Evolutionary conservation across 2,888 invertebrate species (phyloP).

Genomic region (Drosophila eohydei): DNA sequence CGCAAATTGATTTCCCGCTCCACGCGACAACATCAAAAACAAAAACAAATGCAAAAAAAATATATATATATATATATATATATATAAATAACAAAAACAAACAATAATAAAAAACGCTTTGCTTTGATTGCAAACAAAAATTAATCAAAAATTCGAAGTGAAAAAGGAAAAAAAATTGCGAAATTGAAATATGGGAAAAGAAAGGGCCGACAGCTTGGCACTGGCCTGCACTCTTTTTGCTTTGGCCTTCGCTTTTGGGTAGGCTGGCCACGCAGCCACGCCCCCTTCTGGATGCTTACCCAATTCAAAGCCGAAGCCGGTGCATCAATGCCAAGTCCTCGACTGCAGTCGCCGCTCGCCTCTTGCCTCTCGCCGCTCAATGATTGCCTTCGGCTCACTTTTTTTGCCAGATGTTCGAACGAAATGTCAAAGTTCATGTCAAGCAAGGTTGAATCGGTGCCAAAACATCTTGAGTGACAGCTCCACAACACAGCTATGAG

Average conservation of each 20-base stretch:
- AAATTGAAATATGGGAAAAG: slow-evolving; percentile 13
- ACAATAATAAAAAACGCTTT: slow-evolving; percentile 18
- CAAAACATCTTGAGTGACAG: background rate
- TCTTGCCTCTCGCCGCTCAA: background rate
- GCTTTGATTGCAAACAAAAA: slow-evolving; percentile 39
- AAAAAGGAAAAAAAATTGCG: slow-evolving; percentile 5
- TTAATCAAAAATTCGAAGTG: slow-evolving; percentile 25
- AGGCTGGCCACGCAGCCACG: slow-evolving; percentile 47
- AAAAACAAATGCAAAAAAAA: slow-evolving; percentile 5
- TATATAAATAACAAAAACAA: background rate
- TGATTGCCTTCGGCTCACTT: slow-evolving; percentile 13
- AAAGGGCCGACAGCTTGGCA: slow-evolving; percentile 25
- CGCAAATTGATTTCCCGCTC: slow-evolving; percentile 35
- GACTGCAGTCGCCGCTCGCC: slow-evolving; percentile 10
- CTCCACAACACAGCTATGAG: background rate
- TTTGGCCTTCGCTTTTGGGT: slow-evolving; percentile 16
- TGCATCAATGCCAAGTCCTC: slow-evolving; percentile 3
- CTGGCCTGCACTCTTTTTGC: background rate
- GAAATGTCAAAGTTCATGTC: slow-evolving; percentile 15
- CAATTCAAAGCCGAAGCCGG: background rate
- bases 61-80: slow-evolving; percentile 5
- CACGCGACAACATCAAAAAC: slow-evolving; percentile 15
- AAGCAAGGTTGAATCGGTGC: background rate
- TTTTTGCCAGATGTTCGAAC: slow-evolving; percentile 16
- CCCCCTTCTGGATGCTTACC: slow-evolving; percentile 16